Base-by-base conservation (phyloP, 1,140 invertebrate species). In the Ectropis grisescens region DNA sequence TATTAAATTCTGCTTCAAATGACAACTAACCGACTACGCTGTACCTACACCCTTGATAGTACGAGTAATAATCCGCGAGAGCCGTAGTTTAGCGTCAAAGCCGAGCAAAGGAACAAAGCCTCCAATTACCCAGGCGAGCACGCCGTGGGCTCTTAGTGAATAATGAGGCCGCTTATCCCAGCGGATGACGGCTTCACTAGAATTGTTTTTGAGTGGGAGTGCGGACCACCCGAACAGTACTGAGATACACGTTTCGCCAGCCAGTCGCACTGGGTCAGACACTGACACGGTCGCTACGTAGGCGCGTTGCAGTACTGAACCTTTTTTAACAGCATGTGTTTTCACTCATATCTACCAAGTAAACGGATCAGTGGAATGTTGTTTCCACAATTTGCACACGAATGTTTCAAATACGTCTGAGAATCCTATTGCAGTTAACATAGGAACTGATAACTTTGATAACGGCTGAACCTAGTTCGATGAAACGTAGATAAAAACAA, bases 71-170 rank as follows among this genome's bases (percentile, higher is more conserved):
- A 64, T 67, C 56, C 52, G 46, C 51, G 37, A n/a, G 45, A 44
- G 38, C 47, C 31, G 38, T 41, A 46, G 58, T 46, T 47, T 48
- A 52, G 64, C 64, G 55, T 64, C 60, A 70, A 60, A 62, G 60
- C 55, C 41, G 45, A 48, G 52, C 56, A 57, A 78, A 71, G 61
- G 62, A 70, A 72, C 65, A 74, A 75, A 75, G 66, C 70, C 58
- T 69, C 59, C 70, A 76, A 80, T 80, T 80, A 80, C 56, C 68
- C 55, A 45, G 59, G 55, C 61, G 57, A 52, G 70, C 69, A 71
- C 59, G 69, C 74, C 59, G 70, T 76, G 70, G 66, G 70, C 75
- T 78, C 78, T 80, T 75, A 75, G 70, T 76, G 69, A 72, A 76
- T 80, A 76, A 80, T 80, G 70, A 74, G 69, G 69, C 61, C 65